Percentiles rank a stretch among this genome's conserved stretches.
Evolutionary conservation across 2,113 vertebrate genomes (phyloP).

Genomic region (Tragelaphus imberbis): DNA sequence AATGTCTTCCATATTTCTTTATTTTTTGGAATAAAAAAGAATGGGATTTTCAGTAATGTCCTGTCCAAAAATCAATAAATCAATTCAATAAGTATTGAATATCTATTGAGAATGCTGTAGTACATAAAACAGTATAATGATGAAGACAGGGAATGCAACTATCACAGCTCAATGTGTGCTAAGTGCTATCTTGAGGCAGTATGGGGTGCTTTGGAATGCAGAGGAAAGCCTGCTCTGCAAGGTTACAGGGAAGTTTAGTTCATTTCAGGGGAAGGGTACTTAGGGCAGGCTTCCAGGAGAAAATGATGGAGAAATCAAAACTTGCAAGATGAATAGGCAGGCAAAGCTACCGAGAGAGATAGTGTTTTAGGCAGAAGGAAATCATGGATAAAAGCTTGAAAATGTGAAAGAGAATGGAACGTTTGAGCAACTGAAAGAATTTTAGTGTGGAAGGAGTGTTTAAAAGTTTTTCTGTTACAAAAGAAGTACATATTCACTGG

Average conservation of each 20-base stretch:
- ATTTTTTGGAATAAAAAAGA: slow-evolving; percentile 2
- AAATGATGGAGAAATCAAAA: not conserved
- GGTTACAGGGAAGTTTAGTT: not conserved
- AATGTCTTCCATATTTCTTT: not conserved
- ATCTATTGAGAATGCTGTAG: not conserved
- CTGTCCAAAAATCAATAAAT: not conserved
- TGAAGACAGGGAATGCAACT: not conserved
- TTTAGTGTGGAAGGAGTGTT: not conserved
- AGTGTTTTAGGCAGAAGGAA: not conserved
- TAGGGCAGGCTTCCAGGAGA: not conserved
- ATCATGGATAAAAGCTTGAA: not conserved
- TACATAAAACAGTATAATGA: not conserved
- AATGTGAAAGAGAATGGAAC: not conserved
- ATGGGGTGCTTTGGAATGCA: not conserved
- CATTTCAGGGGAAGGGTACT: not conserved
- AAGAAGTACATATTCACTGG: not conserved
- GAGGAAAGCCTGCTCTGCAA: not conserved
- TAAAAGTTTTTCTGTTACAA: not conserved
- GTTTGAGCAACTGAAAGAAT: not conserved
- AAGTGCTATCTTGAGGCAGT: not conserved
- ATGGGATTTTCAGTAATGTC: not conserved
- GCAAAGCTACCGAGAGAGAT: not conserved
- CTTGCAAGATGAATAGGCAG: not conserved
- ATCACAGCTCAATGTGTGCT: not conserved
- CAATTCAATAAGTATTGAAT: not conserved